Evolutionary conservation across 2,888 invertebrate species (phyloP).

Genomic region (Harpalus rufipes): DNA sequence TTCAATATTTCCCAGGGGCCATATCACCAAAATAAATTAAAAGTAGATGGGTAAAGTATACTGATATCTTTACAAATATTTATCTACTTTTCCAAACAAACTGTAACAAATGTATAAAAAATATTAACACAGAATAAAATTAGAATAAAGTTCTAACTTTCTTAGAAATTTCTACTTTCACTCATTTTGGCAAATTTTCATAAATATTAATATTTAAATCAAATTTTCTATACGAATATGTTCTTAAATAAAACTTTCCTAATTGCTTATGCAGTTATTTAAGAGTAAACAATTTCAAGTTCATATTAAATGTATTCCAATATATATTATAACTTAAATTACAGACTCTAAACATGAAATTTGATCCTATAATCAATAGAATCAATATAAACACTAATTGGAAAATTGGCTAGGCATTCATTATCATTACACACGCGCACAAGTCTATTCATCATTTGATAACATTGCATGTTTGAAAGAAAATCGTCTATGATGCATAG

Average conservation of each 20-base stretch:
- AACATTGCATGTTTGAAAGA: neutral
- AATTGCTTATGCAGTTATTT: neutral
- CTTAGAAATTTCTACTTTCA: constrained; percentile 40
- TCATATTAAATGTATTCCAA: neutral
- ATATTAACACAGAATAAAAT: no score
- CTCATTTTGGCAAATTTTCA: constrained; percentile 8
- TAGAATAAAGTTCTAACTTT: constrained; percentile 20
- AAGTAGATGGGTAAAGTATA: no score
- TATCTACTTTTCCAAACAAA: no score
- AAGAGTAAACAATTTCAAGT: neutral
- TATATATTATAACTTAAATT: neutral
- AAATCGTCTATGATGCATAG: neutral
- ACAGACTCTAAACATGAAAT: neutral
- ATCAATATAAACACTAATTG: neutral
- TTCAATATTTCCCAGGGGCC: no score
- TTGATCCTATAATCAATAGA: neutral
- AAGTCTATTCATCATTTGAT: neutral
- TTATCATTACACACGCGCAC: neutral
- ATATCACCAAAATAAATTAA: no score
- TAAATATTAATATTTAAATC: constrained; percentile 9
- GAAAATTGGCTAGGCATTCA: neutral
- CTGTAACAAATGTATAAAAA: no score
- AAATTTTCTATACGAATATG: neutral
- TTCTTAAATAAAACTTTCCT: neutral
- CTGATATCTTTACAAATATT: no score